Percentiles rank a stretch among this genome's conserved stretches.
phyloP scores from a whole-genome alignment of 2,888 invertebrate genomes.

The Spisula subtruncata region DNA sequence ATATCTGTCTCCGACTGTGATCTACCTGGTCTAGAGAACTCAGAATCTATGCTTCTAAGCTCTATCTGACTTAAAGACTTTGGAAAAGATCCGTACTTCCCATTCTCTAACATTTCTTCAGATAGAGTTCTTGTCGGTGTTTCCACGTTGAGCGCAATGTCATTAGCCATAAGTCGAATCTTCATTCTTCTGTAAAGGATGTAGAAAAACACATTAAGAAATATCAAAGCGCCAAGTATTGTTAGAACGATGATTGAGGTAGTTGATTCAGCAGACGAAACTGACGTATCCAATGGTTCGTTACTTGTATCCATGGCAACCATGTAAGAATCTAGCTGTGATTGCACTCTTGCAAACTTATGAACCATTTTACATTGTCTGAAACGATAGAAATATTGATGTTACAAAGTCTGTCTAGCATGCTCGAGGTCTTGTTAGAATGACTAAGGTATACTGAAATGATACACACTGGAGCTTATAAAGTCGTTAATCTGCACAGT shows the following conservation, averaged over 20 bases:
- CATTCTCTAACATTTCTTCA: not conserved
- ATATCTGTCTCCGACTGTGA: constrained; percentile 3
- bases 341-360: not conserved
- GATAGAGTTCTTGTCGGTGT: not conserved
- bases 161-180: not conserved
- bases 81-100: not conserved
- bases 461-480: no score
- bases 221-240: constrained; percentile 4
- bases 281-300: constrained; percentile 11
- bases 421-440: no score
- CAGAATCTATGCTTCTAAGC: not conserved
- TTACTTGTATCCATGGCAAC: constrained; percentile 6
- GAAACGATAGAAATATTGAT: not conserved
- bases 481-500: no score
- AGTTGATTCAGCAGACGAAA: not conserved
- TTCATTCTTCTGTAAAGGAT: constrained; percentile 9
- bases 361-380: constrained; percentile 7
- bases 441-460: no score
- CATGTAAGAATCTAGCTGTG: not conserved
- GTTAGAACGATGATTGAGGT: not conserved
- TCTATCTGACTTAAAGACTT: not conserved
- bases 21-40: not conserved
- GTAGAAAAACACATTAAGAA: constrained; percentile 20
- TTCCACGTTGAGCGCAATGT: not conserved
- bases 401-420: no score